These are phyloP conservation scores for Hyphantria cunea DNA, from an alignment of 1,140 invertebrate genomes.

Conservation along the genomic window DNA sequence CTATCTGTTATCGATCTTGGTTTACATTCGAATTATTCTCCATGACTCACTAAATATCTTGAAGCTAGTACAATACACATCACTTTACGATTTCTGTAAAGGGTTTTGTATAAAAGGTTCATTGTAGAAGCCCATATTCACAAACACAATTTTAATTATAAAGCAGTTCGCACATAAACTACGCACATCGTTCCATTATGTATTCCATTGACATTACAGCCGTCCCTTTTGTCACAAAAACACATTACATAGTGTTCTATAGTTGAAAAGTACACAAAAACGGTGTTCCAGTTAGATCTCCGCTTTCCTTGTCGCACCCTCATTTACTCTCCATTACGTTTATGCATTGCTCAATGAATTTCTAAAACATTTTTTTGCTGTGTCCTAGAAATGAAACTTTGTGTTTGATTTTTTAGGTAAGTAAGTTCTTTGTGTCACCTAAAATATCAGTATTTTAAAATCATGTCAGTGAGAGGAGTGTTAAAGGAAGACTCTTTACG, in stretches of 20 bases:
- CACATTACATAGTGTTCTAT: constrained; percentile 37
- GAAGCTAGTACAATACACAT: too few species aligned
- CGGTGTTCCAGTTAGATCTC: constrained; percentile 20
- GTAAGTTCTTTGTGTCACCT: too few species aligned
- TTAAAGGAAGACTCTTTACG: too few species aligned
- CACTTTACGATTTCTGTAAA: too few species aligned
- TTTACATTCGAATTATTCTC: too few species aligned
- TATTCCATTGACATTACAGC: background rate
- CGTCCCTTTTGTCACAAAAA: constrained; percentile 38
- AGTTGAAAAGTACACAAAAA: constrained; percentile 50
- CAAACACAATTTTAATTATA: background rate
- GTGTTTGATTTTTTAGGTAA: too few species aligned
- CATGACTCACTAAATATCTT: too few species aligned
- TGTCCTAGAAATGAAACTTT: constrained; percentile 3
- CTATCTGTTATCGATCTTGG: too few species aligned
- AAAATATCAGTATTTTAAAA: too few species aligned
- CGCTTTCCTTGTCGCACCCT: constrained; percentile 1
- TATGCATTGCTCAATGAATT: constrained; percentile 60
- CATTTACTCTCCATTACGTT: constrained; percentile 40
- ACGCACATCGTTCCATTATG: background rate
- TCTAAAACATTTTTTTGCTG: constrained; percentile 46
- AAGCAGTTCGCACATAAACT: background rate
- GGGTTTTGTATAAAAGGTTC: background rate
- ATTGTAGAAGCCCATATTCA: background rate
- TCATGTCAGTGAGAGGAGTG: too few species aligned